phyloP scores from a whole-genome alignment of 1,140 invertebrate genomes.

The Stegodyphus mimosarum region DNA sequence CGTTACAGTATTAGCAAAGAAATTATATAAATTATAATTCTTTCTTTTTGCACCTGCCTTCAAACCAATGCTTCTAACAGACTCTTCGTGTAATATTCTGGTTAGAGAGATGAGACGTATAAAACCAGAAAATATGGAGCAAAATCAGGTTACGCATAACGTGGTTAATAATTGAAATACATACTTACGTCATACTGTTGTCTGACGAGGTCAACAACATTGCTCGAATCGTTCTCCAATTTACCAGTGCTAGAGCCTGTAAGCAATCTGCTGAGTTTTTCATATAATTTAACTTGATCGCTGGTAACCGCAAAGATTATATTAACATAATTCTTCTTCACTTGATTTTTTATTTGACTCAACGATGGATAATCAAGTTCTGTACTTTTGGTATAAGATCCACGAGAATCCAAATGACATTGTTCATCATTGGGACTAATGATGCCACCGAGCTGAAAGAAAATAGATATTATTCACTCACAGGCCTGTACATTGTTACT shows the following conservation, averaged over 20 bases:
- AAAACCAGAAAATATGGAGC: no score
- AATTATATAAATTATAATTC: no score
- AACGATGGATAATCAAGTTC: constrained; percentile 97
- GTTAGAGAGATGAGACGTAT: no score
- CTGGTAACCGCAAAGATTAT: constrained; percentile 98
- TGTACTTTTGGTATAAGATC: constrained; percentile 79
- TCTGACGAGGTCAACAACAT: constrained; percentile 90
- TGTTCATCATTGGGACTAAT: constrained; percentile 92
- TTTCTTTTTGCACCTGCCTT: no score
- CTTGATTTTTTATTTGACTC: constrained; percentile 86
- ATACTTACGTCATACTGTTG: constrained; percentile 86
- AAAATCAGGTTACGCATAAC: no score
- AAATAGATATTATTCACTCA: neutral
- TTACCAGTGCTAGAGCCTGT: constrained; percentile 84
- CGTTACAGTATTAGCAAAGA: no score
- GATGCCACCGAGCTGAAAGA: constrained; percentile 83
- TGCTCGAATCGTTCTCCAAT: constrained; percentile 88
- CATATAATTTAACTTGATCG: constrained; percentile 85
- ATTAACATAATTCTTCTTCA: constrained; percentile 94
- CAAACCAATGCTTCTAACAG: no score
- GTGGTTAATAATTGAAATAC: neutral
- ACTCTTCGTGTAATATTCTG: no score
- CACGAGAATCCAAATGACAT: constrained; percentile 81
- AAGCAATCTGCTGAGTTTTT: constrained; percentile 80
- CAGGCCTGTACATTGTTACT: no score